Conservation (phyloP, 2,113 vertebrate species). For the Bubalus kerabau region DNA sequence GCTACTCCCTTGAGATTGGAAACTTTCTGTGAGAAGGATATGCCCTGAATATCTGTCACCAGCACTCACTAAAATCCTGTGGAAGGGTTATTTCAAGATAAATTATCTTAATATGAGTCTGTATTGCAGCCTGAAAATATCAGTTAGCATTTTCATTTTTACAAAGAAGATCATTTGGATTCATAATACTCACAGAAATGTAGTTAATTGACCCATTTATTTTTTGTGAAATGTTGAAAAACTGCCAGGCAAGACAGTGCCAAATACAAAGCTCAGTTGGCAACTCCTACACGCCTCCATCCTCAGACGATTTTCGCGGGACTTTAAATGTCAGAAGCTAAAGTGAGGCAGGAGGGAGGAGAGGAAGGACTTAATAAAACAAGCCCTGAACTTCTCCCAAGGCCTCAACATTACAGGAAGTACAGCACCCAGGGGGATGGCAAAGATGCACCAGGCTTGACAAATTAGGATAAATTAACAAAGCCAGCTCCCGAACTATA, state of each 20-base stretch:
- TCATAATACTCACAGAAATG: conserved; percentile 32
- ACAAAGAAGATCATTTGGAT: conserved; percentile 42
- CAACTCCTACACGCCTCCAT: not conserved
- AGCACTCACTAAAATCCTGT: not conserved
- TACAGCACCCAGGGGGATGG: not conserved
- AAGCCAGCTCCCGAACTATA: not conserved
- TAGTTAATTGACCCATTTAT: conserved; percentile 56
- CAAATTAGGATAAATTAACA: conserved; percentile 1
- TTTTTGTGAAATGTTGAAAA: conserved; percentile 45
- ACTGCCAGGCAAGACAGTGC: not conserved
- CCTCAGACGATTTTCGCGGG: conserved; percentile 41
- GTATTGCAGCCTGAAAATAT: conserved; percentile 28
- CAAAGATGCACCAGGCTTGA: not conserved
- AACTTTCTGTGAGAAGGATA: not conserved
- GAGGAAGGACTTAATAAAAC: not conserved
- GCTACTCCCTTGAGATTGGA: not conserved
- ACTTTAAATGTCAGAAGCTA: conserved; percentile 14
- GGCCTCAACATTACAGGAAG: not conserved
- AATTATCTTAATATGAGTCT: conserved; percentile 31
- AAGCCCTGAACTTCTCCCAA: not conserved
- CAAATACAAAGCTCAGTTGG: conserved; percentile 12
- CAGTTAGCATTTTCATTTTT: conserved; percentile 35
- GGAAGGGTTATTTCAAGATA: conserved; percentile 28
- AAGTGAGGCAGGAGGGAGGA: not conserved
- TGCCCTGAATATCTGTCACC: not conserved